Percentiles rank a stretch among this genome's conserved stretches.
Evolutionary conservation across 1,140 invertebrate genomes (phyloP).

Genomic region (Apocrypta bakeri): DNA sequence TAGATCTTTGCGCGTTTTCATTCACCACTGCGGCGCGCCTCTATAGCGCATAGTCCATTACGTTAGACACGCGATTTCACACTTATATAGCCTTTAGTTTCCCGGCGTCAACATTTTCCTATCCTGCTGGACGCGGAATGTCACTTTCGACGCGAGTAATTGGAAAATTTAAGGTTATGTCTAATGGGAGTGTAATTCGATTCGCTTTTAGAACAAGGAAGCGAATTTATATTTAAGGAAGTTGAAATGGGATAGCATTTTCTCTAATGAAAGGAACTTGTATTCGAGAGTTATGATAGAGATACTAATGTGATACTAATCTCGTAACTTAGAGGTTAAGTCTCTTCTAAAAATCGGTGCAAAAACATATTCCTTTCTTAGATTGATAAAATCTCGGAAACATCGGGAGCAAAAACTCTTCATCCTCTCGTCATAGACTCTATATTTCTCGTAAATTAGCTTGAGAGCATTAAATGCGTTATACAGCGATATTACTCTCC

Average conservation of each 20-base stretch:
- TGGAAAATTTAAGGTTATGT: neutral
- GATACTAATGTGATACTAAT: too few relatives aligned
- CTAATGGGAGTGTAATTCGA: neutral
- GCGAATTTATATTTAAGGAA: neutral
- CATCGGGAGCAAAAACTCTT: too few relatives aligned
- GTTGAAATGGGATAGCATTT: neutral
- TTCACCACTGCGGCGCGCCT: neutral
- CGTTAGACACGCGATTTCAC: neutral
- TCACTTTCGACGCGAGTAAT: neutral
- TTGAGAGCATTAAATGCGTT: neutral
- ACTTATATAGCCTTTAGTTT: neutral
- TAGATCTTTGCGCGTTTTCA: neutral
- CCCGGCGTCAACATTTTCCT: neutral
- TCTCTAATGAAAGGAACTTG: too few relatives aligned
- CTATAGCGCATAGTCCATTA: neutral
- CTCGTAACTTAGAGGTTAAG: too few relatives aligned
- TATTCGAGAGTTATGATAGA: too few relatives aligned
- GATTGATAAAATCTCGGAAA: too few relatives aligned
- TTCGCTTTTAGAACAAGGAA: neutral
- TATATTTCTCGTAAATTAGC: constrained; percentile 1
- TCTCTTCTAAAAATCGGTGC: too few relatives aligned
- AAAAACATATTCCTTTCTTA: too few relatives aligned
- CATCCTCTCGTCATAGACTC: too few relatives aligned
- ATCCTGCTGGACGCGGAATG: neutral
- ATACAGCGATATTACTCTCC: neutral